A percentile compares a stretch with the other conserved stretches of the same genome.
Evolutionary conservation across 1,140 invertebrate genomes (phyloP).

Genomic region (Neuroterus valhalla): DNA sequence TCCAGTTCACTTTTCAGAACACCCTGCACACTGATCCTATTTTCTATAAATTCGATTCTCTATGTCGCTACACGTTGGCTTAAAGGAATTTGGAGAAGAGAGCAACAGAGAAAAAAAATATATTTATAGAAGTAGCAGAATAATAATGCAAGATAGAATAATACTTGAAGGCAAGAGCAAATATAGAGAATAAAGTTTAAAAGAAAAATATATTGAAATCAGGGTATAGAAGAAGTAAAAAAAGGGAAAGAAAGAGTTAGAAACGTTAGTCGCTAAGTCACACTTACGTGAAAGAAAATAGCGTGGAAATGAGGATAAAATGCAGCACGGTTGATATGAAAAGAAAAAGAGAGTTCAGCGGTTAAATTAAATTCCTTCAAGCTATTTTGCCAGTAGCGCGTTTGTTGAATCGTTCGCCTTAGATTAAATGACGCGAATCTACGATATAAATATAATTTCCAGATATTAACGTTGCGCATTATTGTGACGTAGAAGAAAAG

Average conservation of each 20-base stretch:
- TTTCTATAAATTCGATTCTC: slow-evolving; percentile 56
- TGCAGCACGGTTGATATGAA: slow-evolving; percentile 71
- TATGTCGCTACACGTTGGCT: slow-evolving; percentile 58
- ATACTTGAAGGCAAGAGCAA: slow-evolving; percentile 10
- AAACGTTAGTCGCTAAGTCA: slow-evolving; percentile 63
- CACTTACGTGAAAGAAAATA: slow-evolving; percentile 74
- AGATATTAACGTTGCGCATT: not conserved
- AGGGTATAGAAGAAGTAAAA: slow-evolving; percentile 37
- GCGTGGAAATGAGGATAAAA: slow-evolving; percentile 74
- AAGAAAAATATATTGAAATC: slow-evolving; percentile 34
- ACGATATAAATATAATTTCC: not conserved
- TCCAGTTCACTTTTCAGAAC: not conserved
- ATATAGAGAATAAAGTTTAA: slow-evolving; percentile 28
- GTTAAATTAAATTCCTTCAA: slow-evolving; percentile 65
- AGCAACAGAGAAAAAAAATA: slow-evolving; percentile 45
- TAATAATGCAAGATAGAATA: no score
- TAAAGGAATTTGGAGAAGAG: slow-evolving; percentile 51
- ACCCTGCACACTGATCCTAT: slow-evolving; percentile 54
- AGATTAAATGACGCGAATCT: slow-evolving; percentile 50
- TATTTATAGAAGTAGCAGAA: no score
- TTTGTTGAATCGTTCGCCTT: slow-evolving; percentile 41
- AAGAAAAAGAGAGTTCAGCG: slow-evolving; percentile 68
- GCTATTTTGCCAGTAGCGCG: slow-evolving; percentile 33
- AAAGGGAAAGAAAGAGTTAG: slow-evolving; percentile 45
- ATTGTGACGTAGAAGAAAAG: not conserved